Percentiles rank a stretch among this genome's conserved stretches.
phyloP scores from a whole-genome alignment of 2,888 invertebrate genomes.

The Kryphioiulus occultus region DNA sequence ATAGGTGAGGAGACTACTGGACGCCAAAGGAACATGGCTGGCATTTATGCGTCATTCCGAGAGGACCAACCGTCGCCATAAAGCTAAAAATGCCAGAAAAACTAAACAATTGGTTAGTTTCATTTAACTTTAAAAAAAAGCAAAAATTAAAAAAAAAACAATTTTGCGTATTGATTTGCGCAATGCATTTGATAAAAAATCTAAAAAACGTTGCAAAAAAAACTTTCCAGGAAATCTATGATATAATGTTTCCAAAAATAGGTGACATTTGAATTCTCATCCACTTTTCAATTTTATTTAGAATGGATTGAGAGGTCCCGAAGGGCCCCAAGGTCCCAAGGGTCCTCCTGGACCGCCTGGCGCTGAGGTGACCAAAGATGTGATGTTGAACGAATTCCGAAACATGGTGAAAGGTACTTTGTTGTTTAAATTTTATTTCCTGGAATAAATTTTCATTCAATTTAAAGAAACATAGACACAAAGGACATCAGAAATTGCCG shows the following conservation, averaged over 20 bases:
- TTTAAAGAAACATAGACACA: too few species aligned
- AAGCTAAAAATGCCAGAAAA: constrained; percentile 50
- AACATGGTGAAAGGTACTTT: constrained; percentile 59
- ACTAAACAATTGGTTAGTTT: constrained; percentile 48
- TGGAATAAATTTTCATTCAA: too few species aligned
- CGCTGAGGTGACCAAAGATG: constrained; percentile 59
- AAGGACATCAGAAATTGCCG: too few species aligned
- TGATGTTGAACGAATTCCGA: constrained; percentile 59
- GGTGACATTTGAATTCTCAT: neutral
- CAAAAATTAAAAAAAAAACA: too few species aligned
- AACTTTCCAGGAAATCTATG: neutral
- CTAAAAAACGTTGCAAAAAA: neutral
- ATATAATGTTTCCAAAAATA: neutral
- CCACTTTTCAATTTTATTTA: constrained; percentile 53
- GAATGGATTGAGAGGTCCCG: constrained; percentile 58
- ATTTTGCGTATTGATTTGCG: too few species aligned
- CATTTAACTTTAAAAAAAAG: too few species aligned
- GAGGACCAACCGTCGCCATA: constrained; percentile 47
- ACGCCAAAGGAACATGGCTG: constrained; percentile 51
- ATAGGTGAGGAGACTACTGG: constrained; percentile 51
- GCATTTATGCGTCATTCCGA: constrained; percentile 52
- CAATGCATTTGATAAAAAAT: too few species aligned
- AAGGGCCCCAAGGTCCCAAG: constrained; percentile 60
- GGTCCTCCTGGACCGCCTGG: constrained; percentile 61
- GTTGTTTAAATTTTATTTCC: neutral